A percentile compares a stretch with the other conserved stretches of the same genome.
Conservation (phyloP, 2,113 vertebrate genomes). For the Thamnaconus septentrionalis region DNA sequence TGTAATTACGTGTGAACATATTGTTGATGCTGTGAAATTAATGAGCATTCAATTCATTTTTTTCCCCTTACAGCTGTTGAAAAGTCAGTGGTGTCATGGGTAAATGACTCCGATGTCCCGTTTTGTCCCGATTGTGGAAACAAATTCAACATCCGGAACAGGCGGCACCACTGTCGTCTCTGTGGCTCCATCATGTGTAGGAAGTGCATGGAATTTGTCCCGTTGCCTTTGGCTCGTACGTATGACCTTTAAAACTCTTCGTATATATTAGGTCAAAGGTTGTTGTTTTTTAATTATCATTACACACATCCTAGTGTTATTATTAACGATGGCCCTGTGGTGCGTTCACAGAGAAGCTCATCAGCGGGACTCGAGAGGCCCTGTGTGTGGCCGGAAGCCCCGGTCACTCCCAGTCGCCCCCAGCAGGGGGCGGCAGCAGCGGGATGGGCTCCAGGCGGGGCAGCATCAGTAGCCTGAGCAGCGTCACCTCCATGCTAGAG, state of each 20-base stretch:
- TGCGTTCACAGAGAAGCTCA: slow-evolving; percentile 84
- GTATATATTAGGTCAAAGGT: not conserved
- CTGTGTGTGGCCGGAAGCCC: slow-evolving; percentile 82
- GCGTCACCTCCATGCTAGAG: slow-evolving; percentile 90
- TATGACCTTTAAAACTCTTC: slow-evolving; percentile 9
- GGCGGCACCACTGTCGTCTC: slow-evolving; percentile 96
- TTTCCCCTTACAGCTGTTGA: slow-evolving; percentile 82
- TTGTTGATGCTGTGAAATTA: not conserved
- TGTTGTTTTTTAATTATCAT: not conserved
- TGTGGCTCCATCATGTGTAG: slow-evolving; percentile 98
- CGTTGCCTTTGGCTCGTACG: slow-evolving; percentile 88
- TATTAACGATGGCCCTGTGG: not conserved
- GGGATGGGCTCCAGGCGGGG: slow-evolving; percentile 85
- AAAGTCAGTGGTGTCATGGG: slow-evolving; percentile 95
- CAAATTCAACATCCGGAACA: slow-evolving; percentile 91
- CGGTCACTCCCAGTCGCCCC: slow-evolving; percentile 67
- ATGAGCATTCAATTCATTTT: not conserved
- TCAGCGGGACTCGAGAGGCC: slow-evolving; percentile 86
- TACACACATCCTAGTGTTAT: not conserved
- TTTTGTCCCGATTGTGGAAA: slow-evolving; percentile 96
- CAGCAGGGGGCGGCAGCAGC: slow-evolving; percentile 55
- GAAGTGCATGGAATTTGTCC: slow-evolving; percentile 90
- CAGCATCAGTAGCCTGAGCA: slow-evolving; percentile 91
- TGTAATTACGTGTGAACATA: not conserved
- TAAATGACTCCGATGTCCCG: slow-evolving; percentile 93